phyloP scores from a whole-genome alignment of 2,888 invertebrate species.

The Lithophane ornitopus region DNA sequence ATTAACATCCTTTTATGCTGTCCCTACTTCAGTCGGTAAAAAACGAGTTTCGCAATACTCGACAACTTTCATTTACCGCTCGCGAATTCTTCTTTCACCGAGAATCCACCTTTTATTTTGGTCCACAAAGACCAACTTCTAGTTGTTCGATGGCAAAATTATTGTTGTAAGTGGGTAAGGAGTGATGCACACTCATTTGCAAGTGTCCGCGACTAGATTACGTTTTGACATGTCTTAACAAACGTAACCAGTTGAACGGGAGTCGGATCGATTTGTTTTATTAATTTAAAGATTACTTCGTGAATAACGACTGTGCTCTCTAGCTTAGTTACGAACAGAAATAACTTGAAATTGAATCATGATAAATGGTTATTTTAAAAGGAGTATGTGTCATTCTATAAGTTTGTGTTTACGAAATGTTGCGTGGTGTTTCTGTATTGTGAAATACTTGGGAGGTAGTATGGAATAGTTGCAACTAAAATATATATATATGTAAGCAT shows the following conservation, averaged over 20 bases:
- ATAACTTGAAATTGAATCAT: conserved; percentile 63
- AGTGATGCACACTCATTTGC: conserved; percentile 83
- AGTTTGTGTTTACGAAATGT: conserved; percentile 49
- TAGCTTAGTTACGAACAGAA: conserved; percentile 56
- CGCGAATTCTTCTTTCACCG: conserved; percentile 39
- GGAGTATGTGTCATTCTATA: conserved; percentile 45
- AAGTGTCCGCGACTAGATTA: conserved; percentile 83
- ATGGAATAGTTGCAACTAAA: conserved; percentile 56
- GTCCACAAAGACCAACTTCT: conserved; percentile 47
- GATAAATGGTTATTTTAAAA: conserved; percentile 60
- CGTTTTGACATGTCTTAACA: conserved; percentile 82
- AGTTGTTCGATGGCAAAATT: conserved; percentile 52
- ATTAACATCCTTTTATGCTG: conserved; percentile 85
- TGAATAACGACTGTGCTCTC: conserved; percentile 60
- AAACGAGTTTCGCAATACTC: conserved; percentile 69
- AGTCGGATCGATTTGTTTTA: conserved; percentile 75
- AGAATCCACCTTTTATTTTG: conserved; percentile 49
- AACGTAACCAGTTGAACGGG: conserved; percentile 78
- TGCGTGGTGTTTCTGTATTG: conserved; percentile 43
- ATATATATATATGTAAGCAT: conserved; percentile 68
- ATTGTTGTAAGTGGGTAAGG: conserved; percentile 60
- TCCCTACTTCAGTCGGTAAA: conserved; percentile 73
- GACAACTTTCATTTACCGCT: conserved; percentile 54
- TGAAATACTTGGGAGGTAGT: conserved; percentile 55
- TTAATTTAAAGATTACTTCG: conserved; percentile 76